Percentiles rank a stretch among this genome's conserved stretches.
Evolutionary conservation across 2,888 invertebrate species (phyloP).

Genomic region (Epinotia nisella): DNA sequence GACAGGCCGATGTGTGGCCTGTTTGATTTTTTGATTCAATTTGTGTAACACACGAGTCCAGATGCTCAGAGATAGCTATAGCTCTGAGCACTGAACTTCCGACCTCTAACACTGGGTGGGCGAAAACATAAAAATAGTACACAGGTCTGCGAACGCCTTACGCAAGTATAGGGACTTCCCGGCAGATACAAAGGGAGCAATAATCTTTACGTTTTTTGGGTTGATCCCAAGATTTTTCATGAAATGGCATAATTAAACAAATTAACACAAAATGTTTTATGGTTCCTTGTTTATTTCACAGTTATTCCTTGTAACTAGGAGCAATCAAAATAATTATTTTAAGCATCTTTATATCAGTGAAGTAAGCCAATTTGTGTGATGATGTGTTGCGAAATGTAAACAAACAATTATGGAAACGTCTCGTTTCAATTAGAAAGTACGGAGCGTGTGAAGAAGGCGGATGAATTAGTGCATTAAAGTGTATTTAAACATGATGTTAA

Average conservation of each 20-base stretch:
- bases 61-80: no score
- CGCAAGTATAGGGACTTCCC: conserved; percentile 10
- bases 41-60: neutral
- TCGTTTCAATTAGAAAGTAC: conserved; percentile 41
- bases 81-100: neutral
- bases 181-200: conserved; percentile 30
- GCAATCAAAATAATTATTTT: conserved; percentile 8
- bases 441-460: conserved; percentile 33
- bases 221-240: conserved; percentile 31
- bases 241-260: conserved; percentile 30
- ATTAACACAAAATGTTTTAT: conserved; percentile 9
- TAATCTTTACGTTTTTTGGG: conserved; percentile 30
- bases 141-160: neutral
- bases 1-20: no score
- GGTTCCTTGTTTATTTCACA: conserved; percentile 12
- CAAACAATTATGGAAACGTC: conserved; percentile 31
- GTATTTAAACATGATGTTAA: conserved; percentile 11
- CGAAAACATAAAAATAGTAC: conserved; percentile 1
- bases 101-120: neutral
- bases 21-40: no score
- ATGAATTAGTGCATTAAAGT: conserved; percentile 26
- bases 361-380: conserved; percentile 4
- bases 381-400: conserved; percentile 41
- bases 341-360: neutral
- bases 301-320: conserved; percentile 15